phyloP scores from a whole-genome alignment of 2,113 vertebrate species.

The Helogale parvula region DNA sequence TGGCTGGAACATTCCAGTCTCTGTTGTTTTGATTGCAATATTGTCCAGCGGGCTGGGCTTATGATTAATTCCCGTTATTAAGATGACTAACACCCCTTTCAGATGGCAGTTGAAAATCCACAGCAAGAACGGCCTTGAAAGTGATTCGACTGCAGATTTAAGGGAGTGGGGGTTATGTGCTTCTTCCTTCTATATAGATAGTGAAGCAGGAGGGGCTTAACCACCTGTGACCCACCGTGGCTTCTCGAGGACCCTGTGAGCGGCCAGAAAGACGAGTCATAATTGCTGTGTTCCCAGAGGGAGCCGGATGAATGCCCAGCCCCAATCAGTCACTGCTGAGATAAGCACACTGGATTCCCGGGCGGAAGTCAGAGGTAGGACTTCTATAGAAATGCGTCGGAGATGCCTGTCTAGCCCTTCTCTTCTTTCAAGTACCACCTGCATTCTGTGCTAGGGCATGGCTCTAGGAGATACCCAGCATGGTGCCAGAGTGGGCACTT shows the following conservation, averaged over 20 bases:
- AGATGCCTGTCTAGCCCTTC: rapidly evolving
- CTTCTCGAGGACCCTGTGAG: background rate
- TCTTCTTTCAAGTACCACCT: background rate
- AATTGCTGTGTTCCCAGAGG: background rate
- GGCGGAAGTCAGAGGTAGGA: background rate
- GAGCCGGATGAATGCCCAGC: background rate
- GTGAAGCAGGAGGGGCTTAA: background rate
- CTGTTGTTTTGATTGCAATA: conserved; percentile 53
- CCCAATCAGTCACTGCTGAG: background rate
- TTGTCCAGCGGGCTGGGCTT: conserved; percentile 50
- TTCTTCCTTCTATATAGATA: background rate
- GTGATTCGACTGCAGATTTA: background rate
- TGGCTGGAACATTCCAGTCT: background rate
- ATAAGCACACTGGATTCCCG: background rate
- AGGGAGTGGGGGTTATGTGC: background rate
- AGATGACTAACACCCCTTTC: conserved; percentile 50
- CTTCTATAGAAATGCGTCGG: background rate
- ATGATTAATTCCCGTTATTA: conserved; percentile 23
- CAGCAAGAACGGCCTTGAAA: background rate
- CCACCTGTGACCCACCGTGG: rapidly evolving
- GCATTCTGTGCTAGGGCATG: background rate
- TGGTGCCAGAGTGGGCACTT: background rate
- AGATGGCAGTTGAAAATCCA: background rate
- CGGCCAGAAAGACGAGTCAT: background rate
- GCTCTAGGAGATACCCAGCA: background rate